Conservation (phyloP, 2,797 vertebrate genomes). For the Haliaeetus vocifer region DNA sequence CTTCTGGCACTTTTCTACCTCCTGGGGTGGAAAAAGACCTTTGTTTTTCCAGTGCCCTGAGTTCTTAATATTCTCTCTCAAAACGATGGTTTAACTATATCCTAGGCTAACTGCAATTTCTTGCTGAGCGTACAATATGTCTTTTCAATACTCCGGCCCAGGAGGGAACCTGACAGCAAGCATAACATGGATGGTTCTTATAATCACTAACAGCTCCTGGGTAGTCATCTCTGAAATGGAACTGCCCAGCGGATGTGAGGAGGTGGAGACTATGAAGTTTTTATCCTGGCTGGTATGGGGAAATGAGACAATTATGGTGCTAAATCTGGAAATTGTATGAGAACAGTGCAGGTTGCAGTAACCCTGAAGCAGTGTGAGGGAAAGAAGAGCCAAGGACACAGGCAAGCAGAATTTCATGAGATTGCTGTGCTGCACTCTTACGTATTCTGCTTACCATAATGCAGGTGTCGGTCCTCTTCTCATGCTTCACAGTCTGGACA, state of each 20-base stretch:
- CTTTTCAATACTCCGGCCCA: background rate
- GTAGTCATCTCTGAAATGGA: slow-evolving; percentile 8
- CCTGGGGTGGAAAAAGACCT: background rate
- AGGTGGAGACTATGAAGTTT: background rate
- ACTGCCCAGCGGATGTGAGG: background rate
- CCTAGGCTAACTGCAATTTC: background rate
- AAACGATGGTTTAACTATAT: background rate
- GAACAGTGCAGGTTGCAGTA: background rate
- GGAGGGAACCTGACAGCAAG: slow-evolving; percentile 1
- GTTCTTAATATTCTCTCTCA: background rate
- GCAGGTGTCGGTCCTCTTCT: background rate
- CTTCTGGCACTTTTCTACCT: background rate
- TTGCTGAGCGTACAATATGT: slow-evolving; percentile 7
- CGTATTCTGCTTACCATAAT: background rate
- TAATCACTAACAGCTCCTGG: background rate
- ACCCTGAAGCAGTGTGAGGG: background rate
- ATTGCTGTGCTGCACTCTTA: background rate
- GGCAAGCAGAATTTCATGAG: background rate
- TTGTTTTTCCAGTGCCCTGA: background rate
- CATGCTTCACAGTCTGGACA: rapidly evolving
- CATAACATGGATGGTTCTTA: background rate
- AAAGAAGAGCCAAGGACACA: background rate
- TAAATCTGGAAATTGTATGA: background rate
- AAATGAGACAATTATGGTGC: background rate
- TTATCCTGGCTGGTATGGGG: background rate